A percentile compares a stretch with the other conserved stretches of the same genome.
phyloP scores from a whole-genome alignment of 2,888 invertebrate genomes.

The Drosophila paramelanica region DNA sequence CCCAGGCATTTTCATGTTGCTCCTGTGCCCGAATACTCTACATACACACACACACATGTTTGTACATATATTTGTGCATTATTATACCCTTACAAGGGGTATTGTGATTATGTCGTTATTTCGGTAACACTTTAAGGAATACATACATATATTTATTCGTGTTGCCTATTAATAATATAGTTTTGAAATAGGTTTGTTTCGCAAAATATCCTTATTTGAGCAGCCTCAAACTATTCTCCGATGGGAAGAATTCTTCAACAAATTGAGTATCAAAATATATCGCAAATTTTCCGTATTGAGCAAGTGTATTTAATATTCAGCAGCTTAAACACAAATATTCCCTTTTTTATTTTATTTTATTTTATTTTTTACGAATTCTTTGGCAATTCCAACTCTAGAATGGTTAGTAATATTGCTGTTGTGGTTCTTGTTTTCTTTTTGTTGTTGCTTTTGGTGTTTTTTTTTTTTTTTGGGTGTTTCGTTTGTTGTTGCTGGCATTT shows the following conservation, averaged over 20 bases:
- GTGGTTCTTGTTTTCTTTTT: slow-evolving; percentile 25
- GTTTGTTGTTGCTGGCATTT: slow-evolving; percentile 67
- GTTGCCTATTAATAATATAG: no score
- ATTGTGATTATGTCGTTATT: background rate
- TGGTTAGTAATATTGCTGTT: slow-evolving; percentile 39
- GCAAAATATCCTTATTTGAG: no score
- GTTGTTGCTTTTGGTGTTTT: slow-evolving; percentile 28
- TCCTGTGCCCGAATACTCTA: slow-evolving; percentile 23
- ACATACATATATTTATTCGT: no score
- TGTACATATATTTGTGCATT: slow-evolving; percentile 38
- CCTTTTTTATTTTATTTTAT: background rate
- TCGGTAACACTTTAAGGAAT: background rate
- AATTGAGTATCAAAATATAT: no score
- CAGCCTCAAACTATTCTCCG: no score
- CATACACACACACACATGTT: background rate
- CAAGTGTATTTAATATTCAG: background rate
- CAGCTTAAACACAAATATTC: no score
- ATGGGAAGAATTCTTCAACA: no score
- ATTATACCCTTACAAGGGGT: slow-evolving; percentile 3
- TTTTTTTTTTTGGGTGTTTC: slow-evolving; percentile 14
- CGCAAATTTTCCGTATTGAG: no score
- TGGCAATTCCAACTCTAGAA: slow-evolving; percentile 45
- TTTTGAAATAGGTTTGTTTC: no score
- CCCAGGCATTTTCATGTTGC: slow-evolving; percentile 63
- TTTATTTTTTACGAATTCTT: slow-evolving; percentile 75